These are phyloP conservation scores for Dysidea cf. avara DNA, from an alignment of 37 sponge, comb jelly and placozoan species.

Conservation along the genomic window DNA sequence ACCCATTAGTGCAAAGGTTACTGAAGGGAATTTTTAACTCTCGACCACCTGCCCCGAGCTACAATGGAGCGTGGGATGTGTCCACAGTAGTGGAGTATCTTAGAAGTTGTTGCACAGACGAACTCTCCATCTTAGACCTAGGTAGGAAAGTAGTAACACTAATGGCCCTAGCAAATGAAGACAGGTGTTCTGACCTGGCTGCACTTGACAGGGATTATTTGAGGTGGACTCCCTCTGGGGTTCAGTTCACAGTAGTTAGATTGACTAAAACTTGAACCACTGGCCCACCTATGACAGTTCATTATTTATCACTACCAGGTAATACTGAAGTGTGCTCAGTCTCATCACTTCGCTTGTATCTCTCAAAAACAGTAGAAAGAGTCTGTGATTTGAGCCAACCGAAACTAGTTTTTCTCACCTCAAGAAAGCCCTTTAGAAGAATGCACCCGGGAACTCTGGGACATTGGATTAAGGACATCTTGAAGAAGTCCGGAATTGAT, in stretches of 20 bases:
- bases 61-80: conserved; percentile 16
- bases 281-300: too few relatives aligned
- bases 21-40: conserved; percentile 24
- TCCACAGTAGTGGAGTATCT: too few relatives aligned
- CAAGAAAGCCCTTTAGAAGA: not conserved
- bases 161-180: conserved; percentile 21
- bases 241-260: too few relatives aligned
- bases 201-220: not conserved
- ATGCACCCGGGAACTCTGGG: conserved; percentile 24
- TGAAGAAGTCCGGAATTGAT: conserved; percentile 23
- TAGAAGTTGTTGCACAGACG: too few relatives aligned
- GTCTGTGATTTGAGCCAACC: too few relatives aligned
- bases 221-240: too few relatives aligned
- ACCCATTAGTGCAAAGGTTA: conserved; percentile 16
- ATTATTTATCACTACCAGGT: conserved; percentile 15
- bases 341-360: too few relatives aligned
- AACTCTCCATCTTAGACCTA: too few relatives aligned
- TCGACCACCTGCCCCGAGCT: conserved; percentile 19
- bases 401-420: conserved; percentile 23
- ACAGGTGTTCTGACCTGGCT: conserved; percentile 6
- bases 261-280: too few relatives aligned
- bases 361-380: too few relatives aligned
- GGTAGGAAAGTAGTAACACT: not conserved
- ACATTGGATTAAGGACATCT: conserved; percentile 14
- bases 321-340: conserved; percentile 26